Base-by-base conservation (phyloP, 2,888 invertebrate species). In the Agelastica alni region DNA sequence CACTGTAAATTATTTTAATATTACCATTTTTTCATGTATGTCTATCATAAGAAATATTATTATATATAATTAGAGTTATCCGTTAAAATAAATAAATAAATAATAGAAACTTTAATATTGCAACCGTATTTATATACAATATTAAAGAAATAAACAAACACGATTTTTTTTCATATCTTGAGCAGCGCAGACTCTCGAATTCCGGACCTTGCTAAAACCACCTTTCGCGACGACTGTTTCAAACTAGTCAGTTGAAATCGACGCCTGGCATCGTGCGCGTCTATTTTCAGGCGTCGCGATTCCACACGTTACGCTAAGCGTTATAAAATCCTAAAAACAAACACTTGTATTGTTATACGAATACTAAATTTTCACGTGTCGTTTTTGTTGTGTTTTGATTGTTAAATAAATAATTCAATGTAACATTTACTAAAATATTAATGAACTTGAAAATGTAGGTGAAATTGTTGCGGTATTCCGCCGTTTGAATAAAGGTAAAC, bases 221-320 rank as follows among this genome's bases (percentile, higher is more conserved):
- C 45, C 20, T 30, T 30, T 30, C 16, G n/a, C 43, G 13, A 17
- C 43, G 14, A 34, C 28, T 34, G 16, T n/a, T n/a, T n/a, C n/a
- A n/a, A n/a, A n/a, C n/a, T 36, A n/a, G n/a, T 26, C 47, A 47
- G 47, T 47, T 37, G 7, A 18, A 26, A 47, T 12, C 47, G 47
- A 37, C 47, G 47, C 47, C 30, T 30, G 47, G 37, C 26, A 47
- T 17, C 47, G 47, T 14, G 47, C 47, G 47, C 37, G 47, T 39
- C 28, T 47, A 4, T 16, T 3, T 39, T 10, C 18, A n/a, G 47
- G 47, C 47, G 47, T 47, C 47, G 28, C 17, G 14, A 4, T 18
- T 28, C 22, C 18, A 12, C 20, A 39, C 18, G 37, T 18, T 20
- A 39, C 37, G 37, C n/a, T 10, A n/a, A n/a, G n/a, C n/a, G n/a